Evolutionary conservation across 2,797 vertebrate genomes (phyloP).

Genomic region (Eleutherodactylus coqui): DNA sequence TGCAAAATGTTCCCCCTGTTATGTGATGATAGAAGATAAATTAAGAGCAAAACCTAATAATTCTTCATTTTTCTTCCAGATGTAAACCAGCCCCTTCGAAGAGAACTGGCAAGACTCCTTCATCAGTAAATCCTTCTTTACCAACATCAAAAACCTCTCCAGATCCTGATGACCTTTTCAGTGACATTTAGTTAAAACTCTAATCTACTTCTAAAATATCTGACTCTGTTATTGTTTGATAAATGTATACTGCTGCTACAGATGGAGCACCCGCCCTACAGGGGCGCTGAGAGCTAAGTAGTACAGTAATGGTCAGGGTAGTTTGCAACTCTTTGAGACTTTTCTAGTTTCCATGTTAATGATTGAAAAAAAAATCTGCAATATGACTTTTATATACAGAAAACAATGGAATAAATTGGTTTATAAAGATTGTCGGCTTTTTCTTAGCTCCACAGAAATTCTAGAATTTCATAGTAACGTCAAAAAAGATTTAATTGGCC

Average conservation of each 20-base stretch:
- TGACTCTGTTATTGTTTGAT: conserved; percentile 41
- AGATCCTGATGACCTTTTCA: conserved; percentile 83
- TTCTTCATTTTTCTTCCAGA: conserved; percentile 68
- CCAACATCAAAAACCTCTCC: conserved; percentile 74
- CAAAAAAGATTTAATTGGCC: not conserved
- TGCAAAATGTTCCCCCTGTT: not conserved
- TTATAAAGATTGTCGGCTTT: not conserved
- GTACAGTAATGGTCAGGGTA: not conserved
- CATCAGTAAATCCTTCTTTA: conserved; percentile 68
- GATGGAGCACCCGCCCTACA: conserved; percentile 16
- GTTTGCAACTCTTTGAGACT: not conserved
- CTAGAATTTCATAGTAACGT: not conserved
- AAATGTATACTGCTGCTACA: conserved; percentile 57
- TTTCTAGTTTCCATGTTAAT: conserved; percentile 15
- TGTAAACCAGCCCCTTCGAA: conserved; percentile 61
- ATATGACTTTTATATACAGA: not conserved
- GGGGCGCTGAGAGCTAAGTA: conserved; percentile 10
- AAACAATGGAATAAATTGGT: conserved; percentile 33
- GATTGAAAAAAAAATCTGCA: not conserved
- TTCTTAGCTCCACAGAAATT: not conserved
- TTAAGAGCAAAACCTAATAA: not conserved
- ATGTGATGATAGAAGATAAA: not conserved
- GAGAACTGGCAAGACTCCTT: conserved; percentile 31
- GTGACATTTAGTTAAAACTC: conserved; percentile 78
- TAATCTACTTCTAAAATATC: conserved; percentile 62